These are phyloP conservation scores for Anticlea derivata DNA, from an alignment of 2,888 invertebrate species.

Conservation along the genomic window DNA sequence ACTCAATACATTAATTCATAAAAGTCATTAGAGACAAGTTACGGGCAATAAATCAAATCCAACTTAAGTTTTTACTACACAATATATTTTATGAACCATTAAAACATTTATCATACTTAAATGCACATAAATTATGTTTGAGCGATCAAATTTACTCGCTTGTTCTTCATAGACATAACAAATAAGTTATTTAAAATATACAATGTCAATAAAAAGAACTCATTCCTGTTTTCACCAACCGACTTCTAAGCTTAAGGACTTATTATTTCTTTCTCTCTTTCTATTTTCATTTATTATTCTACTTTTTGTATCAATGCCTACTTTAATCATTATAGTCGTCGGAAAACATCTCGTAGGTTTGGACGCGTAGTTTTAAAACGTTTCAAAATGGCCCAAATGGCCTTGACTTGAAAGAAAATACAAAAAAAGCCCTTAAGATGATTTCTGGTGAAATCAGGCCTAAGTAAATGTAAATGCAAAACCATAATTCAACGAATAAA, in stretches of 20 bases:
- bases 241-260: background rate
- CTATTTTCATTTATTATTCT: no score
- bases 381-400: no score
- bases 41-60: slow-evolving; percentile 29
- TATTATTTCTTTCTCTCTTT: no score
- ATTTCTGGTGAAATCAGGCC: no score
- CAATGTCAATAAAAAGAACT: background rate
- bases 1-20: background rate
- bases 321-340: no score
- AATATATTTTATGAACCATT: slow-evolving; percentile 57
- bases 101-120: slow-evolving; percentile 56
- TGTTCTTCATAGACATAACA: slow-evolving; percentile 20
- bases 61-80: slow-evolving; percentile 50
- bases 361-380: no score
- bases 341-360: no score
- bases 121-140: slow-evolving; percentile 60
- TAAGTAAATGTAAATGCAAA: slow-evolving; percentile 9
- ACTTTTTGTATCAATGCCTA: no score
- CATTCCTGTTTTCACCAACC: background rate
- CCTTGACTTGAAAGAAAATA: no score
- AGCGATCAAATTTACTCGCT: slow-evolving; percentile 51
- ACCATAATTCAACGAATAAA: slow-evolving; percentile 17
- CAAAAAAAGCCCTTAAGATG: no score
- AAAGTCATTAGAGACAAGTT: slow-evolving; percentile 3
- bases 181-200: slow-evolving; percentile 25